phyloP scores from a whole-genome alignment of 2,113 vertebrate genomes.

The Sprattus sprattus region DNA sequence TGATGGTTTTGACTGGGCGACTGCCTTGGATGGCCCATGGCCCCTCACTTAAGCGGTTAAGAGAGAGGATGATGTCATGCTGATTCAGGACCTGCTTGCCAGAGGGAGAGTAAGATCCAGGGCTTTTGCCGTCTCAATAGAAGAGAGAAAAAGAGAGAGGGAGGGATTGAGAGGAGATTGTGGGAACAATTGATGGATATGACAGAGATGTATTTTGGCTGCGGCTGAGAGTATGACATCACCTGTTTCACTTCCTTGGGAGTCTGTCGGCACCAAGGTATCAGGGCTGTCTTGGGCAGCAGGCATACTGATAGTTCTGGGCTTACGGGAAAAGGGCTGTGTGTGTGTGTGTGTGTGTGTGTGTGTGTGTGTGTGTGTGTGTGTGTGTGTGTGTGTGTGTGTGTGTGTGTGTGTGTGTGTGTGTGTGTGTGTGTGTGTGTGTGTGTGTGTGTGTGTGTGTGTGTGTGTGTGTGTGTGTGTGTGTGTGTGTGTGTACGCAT shows the following conservation, averaged over 20 bases:
- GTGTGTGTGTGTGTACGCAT: background rate
- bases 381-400: background rate
- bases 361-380: background rate
- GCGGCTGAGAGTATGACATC: conserved; percentile 58
- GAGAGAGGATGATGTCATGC: conserved; percentile 66
- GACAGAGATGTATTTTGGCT: conserved; percentile 67
- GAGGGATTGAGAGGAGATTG: conserved; percentile 27
- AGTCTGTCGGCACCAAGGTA: conserved; percentile 49
- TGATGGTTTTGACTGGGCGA: conserved; percentile 24
- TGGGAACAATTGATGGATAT: conserved; percentile 71
- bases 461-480: background rate
- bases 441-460: background rate
- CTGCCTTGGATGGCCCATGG: conserved; percentile 31
- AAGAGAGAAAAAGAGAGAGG: background rate
- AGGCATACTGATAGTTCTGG: conserved; percentile 42
- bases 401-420: background rate
- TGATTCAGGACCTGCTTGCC: conserved; percentile 42
- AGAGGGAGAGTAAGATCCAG: conserved; percentile 30
- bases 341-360: background rate
- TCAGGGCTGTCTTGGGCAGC: conserved; percentile 41
- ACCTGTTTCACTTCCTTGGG: conserved; percentile 45
- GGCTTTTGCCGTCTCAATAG: conserved; percentile 44
- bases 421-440: background rate
- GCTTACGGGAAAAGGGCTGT: conserved; percentile 46
- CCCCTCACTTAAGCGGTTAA: conserved; percentile 37